A percentile compares a stretch with the other conserved stretches of the same genome.
These are phyloP conservation scores for Bos javanicus DNA, from an alignment of 2,113 vertebrate species.

Conservation along the genomic window DNA sequence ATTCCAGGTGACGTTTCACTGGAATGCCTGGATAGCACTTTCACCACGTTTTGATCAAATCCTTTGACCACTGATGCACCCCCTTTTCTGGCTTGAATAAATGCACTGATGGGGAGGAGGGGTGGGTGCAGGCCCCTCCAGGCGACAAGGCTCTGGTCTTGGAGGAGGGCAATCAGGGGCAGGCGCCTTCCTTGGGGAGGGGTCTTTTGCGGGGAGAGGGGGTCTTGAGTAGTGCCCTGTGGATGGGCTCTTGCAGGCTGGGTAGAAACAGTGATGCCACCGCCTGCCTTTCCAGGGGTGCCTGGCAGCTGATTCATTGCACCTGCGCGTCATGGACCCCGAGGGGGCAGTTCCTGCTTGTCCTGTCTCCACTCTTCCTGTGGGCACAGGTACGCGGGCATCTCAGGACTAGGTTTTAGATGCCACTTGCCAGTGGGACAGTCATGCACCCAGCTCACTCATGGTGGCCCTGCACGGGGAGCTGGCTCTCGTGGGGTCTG, in stretches of 20 bases:
- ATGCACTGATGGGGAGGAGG: too few species aligned
- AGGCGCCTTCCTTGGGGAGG: neutral
- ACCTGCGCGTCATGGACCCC: accelerated
- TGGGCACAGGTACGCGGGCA: neutral
- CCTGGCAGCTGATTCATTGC: neutral
- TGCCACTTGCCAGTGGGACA: accelerated
- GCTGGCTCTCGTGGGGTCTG: neutral
- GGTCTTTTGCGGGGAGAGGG: neutral
- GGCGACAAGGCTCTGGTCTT: neutral
- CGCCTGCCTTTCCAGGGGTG: accelerated
- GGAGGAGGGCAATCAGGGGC: accelerated
- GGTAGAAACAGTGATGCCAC: neutral
- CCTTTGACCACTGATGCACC: accelerated
- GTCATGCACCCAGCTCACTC: accelerated
- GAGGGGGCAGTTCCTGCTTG: accelerated
- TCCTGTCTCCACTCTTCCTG: neutral
- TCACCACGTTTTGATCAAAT: neutral
- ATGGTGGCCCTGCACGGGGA: accelerated
- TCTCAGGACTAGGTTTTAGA: neutral
- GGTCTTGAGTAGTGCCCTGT: too few species aligned
- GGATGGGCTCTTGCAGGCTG: neutral
- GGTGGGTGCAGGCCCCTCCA: neutral
- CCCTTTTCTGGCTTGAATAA: neutral
- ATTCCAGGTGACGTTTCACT: neutral
- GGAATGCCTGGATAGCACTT: accelerated